These are phyloP conservation scores for Pipra filicauda DNA, from an alignment of 2,113 vertebrate species.

Conservation along the genomic window DNA sequence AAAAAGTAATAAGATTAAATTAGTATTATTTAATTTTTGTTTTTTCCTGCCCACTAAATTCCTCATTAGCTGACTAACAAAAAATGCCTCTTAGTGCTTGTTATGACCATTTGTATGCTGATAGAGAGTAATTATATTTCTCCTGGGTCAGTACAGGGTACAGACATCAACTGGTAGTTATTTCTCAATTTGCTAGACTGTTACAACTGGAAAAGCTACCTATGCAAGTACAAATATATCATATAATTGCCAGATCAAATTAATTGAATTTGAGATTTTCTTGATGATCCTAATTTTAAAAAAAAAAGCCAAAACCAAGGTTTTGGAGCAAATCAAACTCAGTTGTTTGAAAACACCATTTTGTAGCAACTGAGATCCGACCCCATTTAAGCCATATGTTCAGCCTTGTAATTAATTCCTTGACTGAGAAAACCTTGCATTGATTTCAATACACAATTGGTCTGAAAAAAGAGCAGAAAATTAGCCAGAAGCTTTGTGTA, in stretches of 20 bases:
- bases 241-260: neutral
- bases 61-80: neutral
- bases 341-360: neutral
- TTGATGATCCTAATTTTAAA: neutral
- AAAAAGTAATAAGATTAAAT: neutral
- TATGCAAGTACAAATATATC: neutral
- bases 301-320: neutral
- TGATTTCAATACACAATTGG: neutral
- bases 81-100: neutral
- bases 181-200: neutral
- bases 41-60: neutral
- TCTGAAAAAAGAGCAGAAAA: neutral
- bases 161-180: neutral
- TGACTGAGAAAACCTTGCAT: neutral
- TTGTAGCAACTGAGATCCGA: neutral
- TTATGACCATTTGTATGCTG: neutral
- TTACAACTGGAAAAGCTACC: neutral
- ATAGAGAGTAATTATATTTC: neutral
- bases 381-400: neutral
- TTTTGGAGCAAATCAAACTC: neutral
- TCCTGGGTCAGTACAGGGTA: neutral
- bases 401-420: neutral
- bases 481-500: neutral
- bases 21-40: accelerated
- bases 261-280: neutral